These are phyloP conservation scores for Aricia agestis DNA, from an alignment of 1,140 invertebrate genomes.

Conservation along the genomic window DNA sequence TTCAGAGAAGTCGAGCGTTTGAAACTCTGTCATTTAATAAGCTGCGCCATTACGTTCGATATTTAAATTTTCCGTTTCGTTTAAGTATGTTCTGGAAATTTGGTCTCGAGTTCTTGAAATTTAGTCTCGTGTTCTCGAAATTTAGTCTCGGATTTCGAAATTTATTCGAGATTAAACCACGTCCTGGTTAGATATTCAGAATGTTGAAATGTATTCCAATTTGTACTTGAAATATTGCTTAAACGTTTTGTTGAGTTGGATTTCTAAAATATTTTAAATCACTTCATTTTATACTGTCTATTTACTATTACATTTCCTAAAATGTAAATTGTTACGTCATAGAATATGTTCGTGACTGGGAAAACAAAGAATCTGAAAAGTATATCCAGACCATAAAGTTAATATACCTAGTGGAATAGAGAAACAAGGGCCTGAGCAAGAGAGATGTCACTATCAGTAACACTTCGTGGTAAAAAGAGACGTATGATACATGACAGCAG, in stretches of 20 bases:
- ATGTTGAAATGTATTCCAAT: background rate
- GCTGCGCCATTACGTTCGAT: background rate
- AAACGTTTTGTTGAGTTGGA: background rate
- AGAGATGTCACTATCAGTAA: too few species aligned
- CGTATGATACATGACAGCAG: too few species aligned
- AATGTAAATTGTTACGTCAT: too few species aligned
- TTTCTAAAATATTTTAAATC: background rate
- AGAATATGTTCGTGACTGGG: too few species aligned
- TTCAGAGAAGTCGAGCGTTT: background rate
- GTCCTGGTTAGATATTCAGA: background rate
- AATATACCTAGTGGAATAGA: too few species aligned
- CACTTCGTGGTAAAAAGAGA: too few species aligned
- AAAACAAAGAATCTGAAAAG: too few species aligned
- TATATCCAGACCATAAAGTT: too few species aligned
- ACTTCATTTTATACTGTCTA: background rate
- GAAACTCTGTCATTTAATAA: background rate
- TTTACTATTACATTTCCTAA: too few species aligned
- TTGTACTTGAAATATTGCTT: background rate
- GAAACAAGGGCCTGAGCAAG: too few species aligned
- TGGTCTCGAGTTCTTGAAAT: background rate
- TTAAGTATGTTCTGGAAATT: background rate
- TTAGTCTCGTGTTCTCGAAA: background rate
- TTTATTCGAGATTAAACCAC: background rate
- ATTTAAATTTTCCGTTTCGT: background rate
- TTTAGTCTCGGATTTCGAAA: conserved; percentile 1